These are phyloP conservation scores for Novumbra hubbsi DNA, from an alignment of 2,797 vertebrate genomes.

Conservation along the genomic window DNA sequence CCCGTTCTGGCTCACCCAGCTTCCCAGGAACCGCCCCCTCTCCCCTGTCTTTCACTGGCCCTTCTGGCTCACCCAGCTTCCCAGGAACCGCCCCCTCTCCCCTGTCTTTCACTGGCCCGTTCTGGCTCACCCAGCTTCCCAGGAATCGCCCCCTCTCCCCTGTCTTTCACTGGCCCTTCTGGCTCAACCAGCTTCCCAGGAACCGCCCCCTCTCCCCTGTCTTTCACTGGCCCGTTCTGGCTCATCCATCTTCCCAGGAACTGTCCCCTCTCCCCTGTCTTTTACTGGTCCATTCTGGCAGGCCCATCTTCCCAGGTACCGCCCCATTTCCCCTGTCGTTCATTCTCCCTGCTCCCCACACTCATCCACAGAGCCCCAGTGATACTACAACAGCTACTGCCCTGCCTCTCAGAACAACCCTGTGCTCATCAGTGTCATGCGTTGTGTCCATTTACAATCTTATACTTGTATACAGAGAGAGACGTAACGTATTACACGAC, in stretches of 20 bases:
- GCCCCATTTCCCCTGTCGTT: neutral
- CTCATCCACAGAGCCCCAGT: neutral
- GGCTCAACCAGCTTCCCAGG: neutral
- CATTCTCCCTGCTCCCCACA: neutral
- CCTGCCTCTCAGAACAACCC: too few relatives aligned
- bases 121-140: neutral
- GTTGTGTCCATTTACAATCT: too few relatives aligned
- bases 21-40: slow-evolving; percentile 17
- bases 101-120: too few relatives aligned
- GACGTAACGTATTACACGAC: neutral
- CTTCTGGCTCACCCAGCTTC: neutral
- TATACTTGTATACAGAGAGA: too few relatives aligned
- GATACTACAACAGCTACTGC: too few relatives aligned
- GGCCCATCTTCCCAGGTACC: neutral
- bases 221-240: too few relatives aligned
- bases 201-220: slow-evolving; percentile 11
- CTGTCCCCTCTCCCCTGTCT: neutral
- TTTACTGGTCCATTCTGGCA: too few relatives aligned
- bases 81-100: slow-evolving; percentile 17
- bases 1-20: neutral
- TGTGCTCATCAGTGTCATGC: too few relatives aligned
- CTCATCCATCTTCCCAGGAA: slow-evolving; percentile 4
- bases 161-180: too few relatives aligned
- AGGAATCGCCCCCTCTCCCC: slow-evolving; percentile 14
- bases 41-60: neutral